phyloP scores from a whole-genome alignment of 2,113 vertebrate species.

The Carlito syrichta region DNA sequence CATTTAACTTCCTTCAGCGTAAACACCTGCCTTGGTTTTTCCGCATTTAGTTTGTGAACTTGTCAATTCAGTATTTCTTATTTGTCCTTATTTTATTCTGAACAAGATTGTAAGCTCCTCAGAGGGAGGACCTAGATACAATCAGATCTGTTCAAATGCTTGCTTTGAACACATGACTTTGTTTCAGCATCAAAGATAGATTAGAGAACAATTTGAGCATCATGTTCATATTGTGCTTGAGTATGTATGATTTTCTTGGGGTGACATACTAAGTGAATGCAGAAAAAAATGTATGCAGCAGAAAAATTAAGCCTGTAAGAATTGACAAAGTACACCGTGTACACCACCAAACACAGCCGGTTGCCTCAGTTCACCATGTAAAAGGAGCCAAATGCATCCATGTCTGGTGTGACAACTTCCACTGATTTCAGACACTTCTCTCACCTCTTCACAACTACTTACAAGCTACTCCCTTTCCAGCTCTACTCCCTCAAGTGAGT shows the following conservation, averaged over 20 bases:
- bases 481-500: fast-evolving
- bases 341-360: too few relatives aligned
- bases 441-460: fast-evolving
- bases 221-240: neutral
- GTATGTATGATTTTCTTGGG: fast-evolving
- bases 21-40: fast-evolving
- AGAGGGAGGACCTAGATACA: too few relatives aligned
- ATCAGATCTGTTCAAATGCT: neutral
- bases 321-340: fast-evolving
- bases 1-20: too few relatives aligned
- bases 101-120: neutral
- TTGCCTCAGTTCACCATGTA: fast-evolving
- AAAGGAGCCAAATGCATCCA: fast-evolving
- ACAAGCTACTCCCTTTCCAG: fast-evolving
- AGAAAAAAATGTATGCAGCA: fast-evolving
- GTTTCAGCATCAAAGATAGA: fast-evolving
- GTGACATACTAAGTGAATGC: fast-evolving
- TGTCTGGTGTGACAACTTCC: neutral
- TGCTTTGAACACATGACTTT: neutral
- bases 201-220: neutral
- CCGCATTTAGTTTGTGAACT: neutral
- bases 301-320: fast-evolving
- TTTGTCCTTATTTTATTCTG: neutral
- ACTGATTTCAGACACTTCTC: neutral
- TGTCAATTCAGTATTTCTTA: neutral